Evolutionary conservation across 2,888 invertebrate genomes (phyloP).

Genomic region (Oegoconia quadripuncta): DNA sequence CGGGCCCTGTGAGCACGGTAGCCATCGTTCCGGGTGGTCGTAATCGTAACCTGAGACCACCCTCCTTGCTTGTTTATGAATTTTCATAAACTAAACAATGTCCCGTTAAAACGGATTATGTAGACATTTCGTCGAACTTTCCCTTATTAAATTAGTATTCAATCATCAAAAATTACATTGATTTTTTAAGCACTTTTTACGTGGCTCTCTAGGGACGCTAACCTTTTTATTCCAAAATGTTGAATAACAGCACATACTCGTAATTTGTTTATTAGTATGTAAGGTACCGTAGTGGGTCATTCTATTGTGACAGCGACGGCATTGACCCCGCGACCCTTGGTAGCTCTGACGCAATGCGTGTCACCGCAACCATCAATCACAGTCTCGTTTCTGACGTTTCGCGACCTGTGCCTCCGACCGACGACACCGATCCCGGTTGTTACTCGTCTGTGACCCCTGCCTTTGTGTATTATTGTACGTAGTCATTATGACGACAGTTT

Average conservation of each 20-base stretch:
- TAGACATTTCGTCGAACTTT: neutral
- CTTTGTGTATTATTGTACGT: too few relatives aligned
- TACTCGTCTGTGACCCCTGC: too few relatives aligned
- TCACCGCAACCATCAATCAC: slow-evolving; percentile 73
- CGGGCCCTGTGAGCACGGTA: neutral
- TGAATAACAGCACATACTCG: too few relatives aligned
- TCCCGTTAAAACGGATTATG: slow-evolving; percentile 24
- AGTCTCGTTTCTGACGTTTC: slow-evolving; percentile 58
- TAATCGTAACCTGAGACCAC: slow-evolving; percentile 57
- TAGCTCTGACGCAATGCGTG: slow-evolving; percentile 58
- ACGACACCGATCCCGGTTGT: slow-evolving; percentile 12
- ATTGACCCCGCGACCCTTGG: slow-evolving; percentile 68
- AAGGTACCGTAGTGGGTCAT: too few relatives aligned
- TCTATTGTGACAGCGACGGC: slow-evolving; percentile 61
- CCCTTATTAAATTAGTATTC: neutral
- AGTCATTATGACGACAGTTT: too few relatives aligned
- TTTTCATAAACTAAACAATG: slow-evolving; percentile 47
- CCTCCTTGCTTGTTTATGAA: slow-evolving; percentile 49
- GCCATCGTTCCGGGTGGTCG: slow-evolving; percentile 49
- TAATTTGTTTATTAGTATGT: neutral
- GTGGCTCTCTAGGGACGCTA: too few relatives aligned
- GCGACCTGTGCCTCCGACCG: slow-evolving; percentile 44
- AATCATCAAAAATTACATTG: too few relatives aligned
- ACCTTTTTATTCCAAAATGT: too few relatives aligned
- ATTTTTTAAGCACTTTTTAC: too few relatives aligned